phyloP scores from a whole-genome alignment of 2,797 vertebrate species.

The Silurus lanzhouensis region DNA sequence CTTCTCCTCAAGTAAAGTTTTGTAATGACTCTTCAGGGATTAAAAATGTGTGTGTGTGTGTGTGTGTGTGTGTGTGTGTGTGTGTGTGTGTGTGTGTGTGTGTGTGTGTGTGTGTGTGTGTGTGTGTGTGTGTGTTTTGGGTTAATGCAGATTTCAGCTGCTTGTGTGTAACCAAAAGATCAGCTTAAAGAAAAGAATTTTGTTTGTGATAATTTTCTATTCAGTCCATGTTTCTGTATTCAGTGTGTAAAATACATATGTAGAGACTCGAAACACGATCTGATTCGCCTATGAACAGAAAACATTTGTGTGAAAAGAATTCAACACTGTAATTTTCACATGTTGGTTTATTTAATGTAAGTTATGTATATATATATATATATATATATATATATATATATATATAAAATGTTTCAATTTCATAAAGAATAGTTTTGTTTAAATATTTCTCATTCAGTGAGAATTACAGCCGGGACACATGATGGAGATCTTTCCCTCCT shows the following conservation, averaged over 20 bases:
- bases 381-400: no score
- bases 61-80: no score
- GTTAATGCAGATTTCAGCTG: slow-evolving; percentile 7
- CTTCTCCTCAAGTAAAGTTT: no score
- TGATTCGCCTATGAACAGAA: not conserved
- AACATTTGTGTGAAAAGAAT: not conserved
- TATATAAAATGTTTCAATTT: not conserved
- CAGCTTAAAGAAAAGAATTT: not conserved
- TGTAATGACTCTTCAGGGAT: no score
- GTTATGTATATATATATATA: no score
- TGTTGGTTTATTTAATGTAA: no score
- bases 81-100: no score
- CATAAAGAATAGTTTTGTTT: not conserved
- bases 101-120: no score
- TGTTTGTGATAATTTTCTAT: not conserved
- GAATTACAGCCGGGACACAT: not conserved
- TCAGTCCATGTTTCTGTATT: not conserved
- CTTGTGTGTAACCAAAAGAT: slow-evolving; percentile 2
- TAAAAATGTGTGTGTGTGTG: no score
- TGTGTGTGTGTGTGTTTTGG: not conserved
- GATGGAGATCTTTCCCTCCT: not conserved
- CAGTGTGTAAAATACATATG: no score
- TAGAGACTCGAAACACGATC: not conserved
- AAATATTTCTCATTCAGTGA: not conserved
- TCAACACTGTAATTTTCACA: no score